Percentiles rank a stretch among this genome's conserved stretches.
Conservation (phyloP, 2,888 invertebrate genomes). For the Leucophora obtusa region DNA sequence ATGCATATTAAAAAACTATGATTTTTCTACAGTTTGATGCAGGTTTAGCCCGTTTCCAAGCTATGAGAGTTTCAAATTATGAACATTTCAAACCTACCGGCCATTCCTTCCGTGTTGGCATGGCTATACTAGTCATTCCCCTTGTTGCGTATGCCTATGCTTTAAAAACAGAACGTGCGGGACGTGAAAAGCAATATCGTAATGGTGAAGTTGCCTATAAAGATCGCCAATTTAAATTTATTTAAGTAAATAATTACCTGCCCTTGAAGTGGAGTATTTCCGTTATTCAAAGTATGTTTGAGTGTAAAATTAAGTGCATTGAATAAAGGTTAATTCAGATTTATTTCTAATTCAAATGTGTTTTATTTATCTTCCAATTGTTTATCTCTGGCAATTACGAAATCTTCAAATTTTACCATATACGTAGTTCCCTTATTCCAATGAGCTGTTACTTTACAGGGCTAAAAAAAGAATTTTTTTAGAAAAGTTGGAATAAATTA, state of each 20-base stretch:
- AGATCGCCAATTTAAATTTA: constrained; percentile 85
- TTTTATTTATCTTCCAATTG: constrained; percentile 90
- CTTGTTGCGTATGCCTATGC: constrained; percentile 80
- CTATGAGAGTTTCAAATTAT: constrained; percentile 84
- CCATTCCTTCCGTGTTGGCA: constrained; percentile 80
- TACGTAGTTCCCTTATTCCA: constrained; percentile 99
- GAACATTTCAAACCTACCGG: constrained; percentile 85
- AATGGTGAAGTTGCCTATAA: constrained; percentile 87
- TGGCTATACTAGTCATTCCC: constrained; percentile 81
- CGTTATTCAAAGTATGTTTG: not conserved
- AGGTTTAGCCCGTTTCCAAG: constrained; percentile 85
- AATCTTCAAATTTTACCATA: constrained; percentile 98
- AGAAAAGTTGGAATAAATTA: too few relatives aligned
- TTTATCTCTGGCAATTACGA: constrained; percentile 93
- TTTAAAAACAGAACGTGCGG: constrained; percentile 80
- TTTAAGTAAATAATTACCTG: constrained; percentile 77
- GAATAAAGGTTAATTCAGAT: constrained; percentile 56
- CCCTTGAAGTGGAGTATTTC: not conserved
- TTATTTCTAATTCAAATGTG: constrained; percentile 33
- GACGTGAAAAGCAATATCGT: constrained; percentile 82
- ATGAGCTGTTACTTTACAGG: constrained; percentile 98
- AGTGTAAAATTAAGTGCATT: constrained; percentile 32
- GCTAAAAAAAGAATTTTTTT: constrained; percentile 83
- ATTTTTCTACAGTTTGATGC: constrained; percentile 86
- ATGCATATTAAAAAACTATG: constrained; percentile 6